These are phyloP conservation scores for Saxicola maurus DNA, from an alignment of 2,797 vertebrate genomes.

Conservation along the genomic window DNA sequence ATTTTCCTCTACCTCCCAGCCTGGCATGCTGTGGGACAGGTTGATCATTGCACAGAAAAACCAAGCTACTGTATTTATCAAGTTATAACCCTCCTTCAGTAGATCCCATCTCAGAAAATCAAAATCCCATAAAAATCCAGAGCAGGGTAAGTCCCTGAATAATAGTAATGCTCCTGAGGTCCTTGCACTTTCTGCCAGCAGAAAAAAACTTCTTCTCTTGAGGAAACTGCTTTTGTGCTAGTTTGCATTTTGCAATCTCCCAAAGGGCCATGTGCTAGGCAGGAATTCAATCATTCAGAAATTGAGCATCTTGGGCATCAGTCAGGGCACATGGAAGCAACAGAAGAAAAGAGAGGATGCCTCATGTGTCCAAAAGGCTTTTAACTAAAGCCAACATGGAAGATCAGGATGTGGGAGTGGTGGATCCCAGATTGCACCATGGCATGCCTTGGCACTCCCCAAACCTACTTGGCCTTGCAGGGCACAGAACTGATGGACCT, in stretches of 20 bases:
- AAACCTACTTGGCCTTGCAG: fast-evolving
- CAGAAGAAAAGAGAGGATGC: neutral
- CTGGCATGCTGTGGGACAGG: neutral
- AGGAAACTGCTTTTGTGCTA: neutral
- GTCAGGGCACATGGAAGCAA: neutral
- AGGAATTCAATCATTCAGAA: neutral
- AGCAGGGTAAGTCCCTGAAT: neutral
- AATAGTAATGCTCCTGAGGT: neutral
- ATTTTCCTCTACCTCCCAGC: neutral
- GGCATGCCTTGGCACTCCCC: neutral
- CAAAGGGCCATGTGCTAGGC: fast-evolving
- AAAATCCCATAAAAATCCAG: neutral
- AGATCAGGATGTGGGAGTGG: neutral
- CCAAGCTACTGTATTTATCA: neutral
- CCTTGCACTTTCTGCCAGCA: neutral
- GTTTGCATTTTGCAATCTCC: neutral
- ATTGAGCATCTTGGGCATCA: neutral
- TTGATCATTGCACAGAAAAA: neutral
- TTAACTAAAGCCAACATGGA: neutral
- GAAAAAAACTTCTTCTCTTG: neutral
- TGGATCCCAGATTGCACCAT: neutral
- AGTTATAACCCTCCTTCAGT: neutral
- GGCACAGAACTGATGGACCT: neutral
- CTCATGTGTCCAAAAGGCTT: neutral
- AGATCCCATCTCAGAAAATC: neutral